Percentiles rank a stretch among this genome's conserved stretches.
phyloP scores from a whole-genome alignment of 1,140 invertebrate genomes.

The Lanistes nyassanus region DNA sequence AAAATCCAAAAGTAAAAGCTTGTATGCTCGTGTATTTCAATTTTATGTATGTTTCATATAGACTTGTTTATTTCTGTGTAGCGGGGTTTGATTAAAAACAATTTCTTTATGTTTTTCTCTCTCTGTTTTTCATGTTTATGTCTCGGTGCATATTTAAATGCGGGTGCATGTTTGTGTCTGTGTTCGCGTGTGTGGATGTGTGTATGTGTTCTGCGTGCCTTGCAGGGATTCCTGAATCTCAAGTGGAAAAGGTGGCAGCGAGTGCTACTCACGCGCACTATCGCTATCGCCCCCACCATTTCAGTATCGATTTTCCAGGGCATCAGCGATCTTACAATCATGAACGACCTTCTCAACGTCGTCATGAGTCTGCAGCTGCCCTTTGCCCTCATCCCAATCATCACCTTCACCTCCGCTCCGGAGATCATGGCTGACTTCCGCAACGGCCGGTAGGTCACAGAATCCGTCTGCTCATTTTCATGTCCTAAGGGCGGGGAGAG shows the following conservation, averaged over 20 bases:
- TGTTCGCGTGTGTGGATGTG: neutral
- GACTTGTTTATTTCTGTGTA: no score
- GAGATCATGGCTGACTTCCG: slow-evolving; percentile 76
- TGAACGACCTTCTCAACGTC: slow-evolving; percentile 93
- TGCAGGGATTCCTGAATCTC: slow-evolving; percentile 86
- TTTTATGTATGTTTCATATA: no score
- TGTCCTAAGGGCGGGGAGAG: no score
- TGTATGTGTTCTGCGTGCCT: slow-evolving; percentile 27
- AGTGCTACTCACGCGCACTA: slow-evolving; percentile 85
- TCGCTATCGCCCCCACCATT: slow-evolving; percentile 92
- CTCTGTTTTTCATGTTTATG: no score
- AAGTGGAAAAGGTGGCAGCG: slow-evolving; percentile 90
- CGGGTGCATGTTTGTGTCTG: neutral
- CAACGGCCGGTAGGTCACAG: slow-evolving; percentile 59
- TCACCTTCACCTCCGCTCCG: slow-evolving; percentile 86
- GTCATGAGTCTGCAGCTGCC: slow-evolving; percentile 84
- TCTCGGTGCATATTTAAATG: neutral
- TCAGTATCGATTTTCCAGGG: slow-evolving; percentile 79
- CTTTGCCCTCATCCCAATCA: slow-evolving; percentile 81
- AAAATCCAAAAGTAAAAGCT: no score
- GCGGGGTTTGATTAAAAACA: no score
- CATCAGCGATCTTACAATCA: slow-evolving; percentile 79
- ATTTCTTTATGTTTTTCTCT: no score
- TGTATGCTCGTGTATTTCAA: no score
- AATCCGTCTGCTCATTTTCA: no score